Base-by-base conservation (phyloP, 2,113 vertebrate species). In the Myotis yumanensis region DNA sequence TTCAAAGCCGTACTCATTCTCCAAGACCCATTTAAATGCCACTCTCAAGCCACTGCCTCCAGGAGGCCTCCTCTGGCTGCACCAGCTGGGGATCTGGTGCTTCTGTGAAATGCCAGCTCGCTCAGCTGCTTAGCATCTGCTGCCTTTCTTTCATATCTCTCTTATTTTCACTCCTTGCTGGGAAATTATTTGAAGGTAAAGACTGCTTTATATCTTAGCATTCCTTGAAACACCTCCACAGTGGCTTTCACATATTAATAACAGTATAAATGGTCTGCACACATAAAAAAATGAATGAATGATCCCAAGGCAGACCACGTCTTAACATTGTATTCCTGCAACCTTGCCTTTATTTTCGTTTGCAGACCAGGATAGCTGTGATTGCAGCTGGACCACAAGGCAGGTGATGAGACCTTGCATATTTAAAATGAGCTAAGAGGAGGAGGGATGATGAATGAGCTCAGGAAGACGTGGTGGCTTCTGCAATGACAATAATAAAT, bases 391-490 rank as follows among this genome's bases (percentile, higher is more conserved):
- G 69, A 77, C 80, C 75, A 0, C 0, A 40, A 57, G 12, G 35
- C 32, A 69, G 92, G 86, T 23, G 80, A 59, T 66, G 54, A 75
- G 86, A 69, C 43, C 81, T 86, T 75, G 91, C 43, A 89, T 95
- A 97, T 96, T 30, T 85, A 51, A 76, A 66, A 90, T 17, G 83
- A 90, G 93, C 79, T 75, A 68, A 79, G 54, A 86, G 71, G 66
- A 94, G 86, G 18, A 35, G 83, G 51, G 75, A 81, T 93, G 97
- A 88, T 40, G 30, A 84, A 93, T 94, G 89, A 90, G 84, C 93
- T 69, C 23, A 57, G 89, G 93, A 84, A 90, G 87, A 93, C 28
- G 7, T 43, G 93, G 79, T 32, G 16, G 91, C 72, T 96, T 96
- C 57, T 93, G 22, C 18, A 84, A 22, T 71, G 80, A 25, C 9